Evolutionary conservation across 2,888 invertebrate species (phyloP).

Genomic region (Cataglyphis albicans): DNA sequence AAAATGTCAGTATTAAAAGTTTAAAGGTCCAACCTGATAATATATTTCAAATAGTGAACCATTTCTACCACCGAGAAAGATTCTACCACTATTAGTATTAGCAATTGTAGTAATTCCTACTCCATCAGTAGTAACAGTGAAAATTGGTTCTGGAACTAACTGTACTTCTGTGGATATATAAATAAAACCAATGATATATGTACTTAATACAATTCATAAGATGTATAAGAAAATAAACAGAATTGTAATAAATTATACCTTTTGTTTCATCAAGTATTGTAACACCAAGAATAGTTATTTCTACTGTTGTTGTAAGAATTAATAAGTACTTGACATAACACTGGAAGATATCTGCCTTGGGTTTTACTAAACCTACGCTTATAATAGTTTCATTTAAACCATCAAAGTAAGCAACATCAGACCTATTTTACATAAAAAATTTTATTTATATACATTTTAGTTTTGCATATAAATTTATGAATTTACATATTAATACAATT

Average conservation of each 20-base stretch:
- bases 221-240: not conserved
- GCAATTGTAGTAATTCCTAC: conserved; percentile 93
- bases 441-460: not conserved
- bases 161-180: conserved; percentile 92
- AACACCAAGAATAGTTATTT: conserved; percentile 95
- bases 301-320: conserved; percentile 97
- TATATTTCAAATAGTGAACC: conserved; percentile 97
- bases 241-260: conserved; percentile 73
- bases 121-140: conserved; percentile 96
- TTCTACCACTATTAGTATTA: conserved; percentile 93
- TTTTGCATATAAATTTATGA: conserved; percentile 27
- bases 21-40: conserved; percentile 91
- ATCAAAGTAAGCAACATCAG: conserved; percentile 98
- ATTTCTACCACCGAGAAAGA: conserved; percentile 98
- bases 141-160: conserved; percentile 97
- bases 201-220: not conserved
- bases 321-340: conserved; percentile 96
- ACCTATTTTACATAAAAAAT: conserved; percentile 85
- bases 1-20: not conserved
- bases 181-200: conserved; percentile 48
- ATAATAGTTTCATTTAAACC: conserved; percentile 97
- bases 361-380: conserved; percentile 95
- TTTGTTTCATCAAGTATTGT: conserved; percentile 84
- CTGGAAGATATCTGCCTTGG: conserved; percentile 95
- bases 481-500: not conserved